Base-by-base conservation (phyloP, 2,888 invertebrate species). In the Antheraea yamamai region DNA sequence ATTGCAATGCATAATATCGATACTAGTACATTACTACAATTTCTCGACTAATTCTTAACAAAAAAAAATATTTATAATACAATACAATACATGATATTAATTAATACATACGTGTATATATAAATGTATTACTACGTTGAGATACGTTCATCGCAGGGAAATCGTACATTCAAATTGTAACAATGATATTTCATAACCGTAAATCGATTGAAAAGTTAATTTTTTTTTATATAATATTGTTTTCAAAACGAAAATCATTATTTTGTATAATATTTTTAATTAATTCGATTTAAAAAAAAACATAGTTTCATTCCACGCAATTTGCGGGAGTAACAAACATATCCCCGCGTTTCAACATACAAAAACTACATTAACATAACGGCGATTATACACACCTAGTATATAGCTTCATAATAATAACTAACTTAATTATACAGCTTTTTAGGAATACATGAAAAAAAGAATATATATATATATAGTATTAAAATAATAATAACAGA, bases 21-120 rank as follows among this genome's bases (percentile, higher is more conserved):
- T 82, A 10, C 18, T 18, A 68, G 14, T 64, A 64, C 23, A 64
- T 75, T 83, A 84, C 83, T 79, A 81, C 79, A 84, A 83, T 84
- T 78, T 78, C 77, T 79, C 78, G 77, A 79, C 80, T 81, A 80
- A 78, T 82, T 84, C 81, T 86, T 87, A 86, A 79, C 80, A 83
- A 81, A 79, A 80, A 64, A 58, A 58, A 80, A 81, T 86, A 85
- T 83, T 85, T 83, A 85, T 85, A 83, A 81, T 75, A 75, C 75
- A 39, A 73, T 47, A 64, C 64, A 72, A 84, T 85, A 85, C 23
- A 2, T 61, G n/a, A 61, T 55, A 20, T 55, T 52, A 52, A 52
- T 14, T 12, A 12, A 52, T 52, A 52, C 52, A 14, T 52, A 52
- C 1, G 18, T 55, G 6, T 18, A 20, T 55, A 55, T 3, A 20